These are phyloP conservation scores for Danaus plexippus DNA, from an alignment of 1,140 invertebrate species.

Conservation along the genomic window DNA sequence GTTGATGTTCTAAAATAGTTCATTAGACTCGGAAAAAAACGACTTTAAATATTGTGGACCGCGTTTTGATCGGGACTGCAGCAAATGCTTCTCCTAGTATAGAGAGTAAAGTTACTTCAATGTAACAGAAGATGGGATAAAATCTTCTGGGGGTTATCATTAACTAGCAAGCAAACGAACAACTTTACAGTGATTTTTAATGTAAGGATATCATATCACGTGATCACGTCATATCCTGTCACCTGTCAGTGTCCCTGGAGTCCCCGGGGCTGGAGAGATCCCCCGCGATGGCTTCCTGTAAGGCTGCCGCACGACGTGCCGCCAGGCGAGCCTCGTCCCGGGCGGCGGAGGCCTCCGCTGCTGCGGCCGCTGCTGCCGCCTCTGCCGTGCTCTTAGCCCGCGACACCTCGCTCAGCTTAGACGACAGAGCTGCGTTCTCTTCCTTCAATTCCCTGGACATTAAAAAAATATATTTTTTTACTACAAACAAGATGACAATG, in stretches of 20 bases:
- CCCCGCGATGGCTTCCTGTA: conserved; percentile 65
- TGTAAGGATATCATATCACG: conserved; percentile 1
- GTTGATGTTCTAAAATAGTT: too few relatives aligned
- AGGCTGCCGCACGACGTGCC: conserved; percentile 46
- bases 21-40: too few relatives aligned
- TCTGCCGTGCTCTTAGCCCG: conserved; percentile 47
- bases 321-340: conserved; percentile 57
- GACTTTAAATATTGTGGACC: too few relatives aligned
- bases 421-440: conserved; percentile 46
- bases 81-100: too few relatives aligned
- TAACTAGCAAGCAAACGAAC: too few relatives aligned
- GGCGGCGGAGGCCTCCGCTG: conserved; percentile 46
- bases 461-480: background rate
- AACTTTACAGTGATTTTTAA: background rate
- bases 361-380: conserved; percentile 43
- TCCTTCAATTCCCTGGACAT: conserved; percentile 57
- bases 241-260: conserved; percentile 61
- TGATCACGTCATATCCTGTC: background rate
- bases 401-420: conserved; percentile 43
- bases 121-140: too few relatives aligned
- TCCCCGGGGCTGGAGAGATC: conserved; percentile 59
- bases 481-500: too few relatives aligned
- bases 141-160: too few relatives aligned
- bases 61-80: too few relatives aligned
- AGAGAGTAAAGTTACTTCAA: too few relatives aligned